Evolutionary conservation across 1,140 invertebrate genomes (phyloP).

Genomic region (Neuroterus valhalla): DNA sequence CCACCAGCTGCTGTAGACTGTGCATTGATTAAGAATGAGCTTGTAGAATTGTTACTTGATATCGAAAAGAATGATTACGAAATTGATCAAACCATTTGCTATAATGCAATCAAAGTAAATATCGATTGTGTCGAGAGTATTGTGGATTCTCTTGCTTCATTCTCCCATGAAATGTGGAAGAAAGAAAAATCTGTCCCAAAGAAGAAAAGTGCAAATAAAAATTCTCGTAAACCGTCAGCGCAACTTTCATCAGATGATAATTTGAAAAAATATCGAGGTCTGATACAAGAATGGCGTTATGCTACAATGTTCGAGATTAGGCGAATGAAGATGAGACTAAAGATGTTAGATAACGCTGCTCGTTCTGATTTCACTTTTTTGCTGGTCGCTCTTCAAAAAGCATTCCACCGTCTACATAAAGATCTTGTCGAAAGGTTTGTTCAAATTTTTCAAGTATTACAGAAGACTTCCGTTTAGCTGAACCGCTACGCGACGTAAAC

Average conservation of each 20-base stretch:
- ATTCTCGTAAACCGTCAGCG: background rate
- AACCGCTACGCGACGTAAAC: too few relatives aligned
- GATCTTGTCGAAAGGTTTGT: background rate
- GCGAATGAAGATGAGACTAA: constrained; percentile 70
- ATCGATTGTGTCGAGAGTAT: constrained; percentile 1
- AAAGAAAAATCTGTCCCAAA: background rate
- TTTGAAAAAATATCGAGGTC: background rate
- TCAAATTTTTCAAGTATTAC: background rate
- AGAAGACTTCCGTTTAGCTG: too few relatives aligned
- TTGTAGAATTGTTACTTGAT: background rate
- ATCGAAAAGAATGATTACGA: background rate
- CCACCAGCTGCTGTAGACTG: background rate
- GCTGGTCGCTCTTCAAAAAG: constrained; percentile 65
- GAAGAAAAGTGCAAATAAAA: too few relatives aligned
- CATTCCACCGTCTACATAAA: constrained; percentile 55
- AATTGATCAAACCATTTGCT: constrained; percentile 15
- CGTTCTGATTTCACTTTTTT: constrained; percentile 72
- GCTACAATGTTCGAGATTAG: constrained; percentile 75
- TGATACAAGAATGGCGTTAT: constrained; percentile 74
- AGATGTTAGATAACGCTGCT: constrained; percentile 66
- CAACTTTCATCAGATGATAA: background rate
- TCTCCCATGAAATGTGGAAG: background rate
- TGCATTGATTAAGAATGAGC: background rate
- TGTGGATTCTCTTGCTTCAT: background rate
- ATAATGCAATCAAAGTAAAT: constrained; percentile 38